Evolutionary conservation across 2,888 invertebrate genomes (phyloP).

Genomic region (Erannis defoliaria): DNA sequence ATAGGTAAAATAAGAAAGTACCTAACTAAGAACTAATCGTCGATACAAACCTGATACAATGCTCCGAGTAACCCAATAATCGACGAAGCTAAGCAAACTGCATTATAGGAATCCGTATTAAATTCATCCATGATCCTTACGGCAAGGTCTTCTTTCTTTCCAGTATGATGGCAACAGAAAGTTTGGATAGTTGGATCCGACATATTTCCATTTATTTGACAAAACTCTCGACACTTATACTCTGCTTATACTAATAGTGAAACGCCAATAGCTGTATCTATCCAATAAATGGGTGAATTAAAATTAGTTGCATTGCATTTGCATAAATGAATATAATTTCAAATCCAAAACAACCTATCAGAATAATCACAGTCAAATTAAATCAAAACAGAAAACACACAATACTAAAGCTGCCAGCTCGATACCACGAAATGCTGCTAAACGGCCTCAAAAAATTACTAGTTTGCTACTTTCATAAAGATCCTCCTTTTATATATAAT

Average conservation of each 20-base stretch:
- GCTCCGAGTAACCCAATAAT: slow-evolving; percentile 91
- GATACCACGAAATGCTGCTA: too few species aligned
- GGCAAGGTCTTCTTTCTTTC: slow-evolving; percentile 88
- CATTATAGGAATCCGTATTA: slow-evolving; percentile 91
- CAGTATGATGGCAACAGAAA: slow-evolving; percentile 91
- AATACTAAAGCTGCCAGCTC: too few species aligned
- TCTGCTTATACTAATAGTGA: not conserved
- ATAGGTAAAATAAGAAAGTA: too few species aligned
- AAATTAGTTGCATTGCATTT: slow-evolving; percentile 5
- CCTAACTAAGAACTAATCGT: too few species aligned
- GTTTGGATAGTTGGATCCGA: slow-evolving; percentile 95
- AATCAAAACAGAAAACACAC: not conserved
- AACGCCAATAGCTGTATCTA: not conserved
- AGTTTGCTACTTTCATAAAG: too few species aligned
- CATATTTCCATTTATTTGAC: slow-evolving; percentile 60
- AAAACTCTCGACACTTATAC: not conserved
- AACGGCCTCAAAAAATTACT: too few species aligned
- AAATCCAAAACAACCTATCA: slow-evolving; percentile 1
- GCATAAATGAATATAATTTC: not conserved
- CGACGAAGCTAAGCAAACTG: slow-evolving; percentile 91
- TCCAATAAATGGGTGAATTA: not conserved
- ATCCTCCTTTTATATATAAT: too few species aligned
- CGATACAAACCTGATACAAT: slow-evolving; percentile 89
- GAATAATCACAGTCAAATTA: too few species aligned
- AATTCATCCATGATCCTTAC: slow-evolving; percentile 90